These are phyloP conservation scores for Hirtodrosophila cameraria DNA, from an alignment of 2,888 invertebrate species.

Conservation along the genomic window DNA sequence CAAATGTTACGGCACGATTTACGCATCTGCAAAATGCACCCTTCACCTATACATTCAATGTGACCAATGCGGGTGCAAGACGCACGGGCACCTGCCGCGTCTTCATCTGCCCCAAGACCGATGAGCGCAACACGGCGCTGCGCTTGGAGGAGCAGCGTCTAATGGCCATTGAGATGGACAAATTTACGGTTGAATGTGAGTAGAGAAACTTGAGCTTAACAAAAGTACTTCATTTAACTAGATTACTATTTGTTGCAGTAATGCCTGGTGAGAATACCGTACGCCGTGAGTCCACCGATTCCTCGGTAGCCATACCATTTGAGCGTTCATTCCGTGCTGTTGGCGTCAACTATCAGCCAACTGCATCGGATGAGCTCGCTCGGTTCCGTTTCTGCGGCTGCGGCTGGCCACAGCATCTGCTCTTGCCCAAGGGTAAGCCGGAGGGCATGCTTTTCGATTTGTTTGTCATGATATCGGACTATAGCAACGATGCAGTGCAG, in stretches of 20 bases:
- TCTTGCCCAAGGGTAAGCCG: constrained; percentile 89
- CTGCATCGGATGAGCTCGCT: constrained; percentile 83
- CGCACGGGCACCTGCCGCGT: constrained; percentile 88
- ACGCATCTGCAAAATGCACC: constrained; percentile 91
- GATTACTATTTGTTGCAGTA: constrained; percentile 85
- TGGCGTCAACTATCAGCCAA: constrained; percentile 86
- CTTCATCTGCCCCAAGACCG: constrained; percentile 88
- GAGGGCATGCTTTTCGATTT: constrained; percentile 88
- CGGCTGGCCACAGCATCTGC: constrained; percentile 94
- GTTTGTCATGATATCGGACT: constrained; percentile 92
- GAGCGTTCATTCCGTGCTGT: constrained; percentile 91
- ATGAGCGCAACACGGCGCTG: constrained; percentile 87
- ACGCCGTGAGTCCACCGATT: constrained; percentile 87
- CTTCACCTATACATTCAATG: constrained; percentile 88
- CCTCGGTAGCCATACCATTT: constrained; percentile 92
- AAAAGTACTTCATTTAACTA: neutral
- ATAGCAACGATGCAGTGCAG: constrained; percentile 86
- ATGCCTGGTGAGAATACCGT: constrained; percentile 88
- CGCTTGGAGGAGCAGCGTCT: constrained; percentile 86
- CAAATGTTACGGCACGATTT: constrained; percentile 89
- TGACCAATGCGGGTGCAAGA: constrained; percentile 85
- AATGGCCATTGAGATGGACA: constrained; percentile 89
- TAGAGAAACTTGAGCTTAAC: too few relatives aligned
- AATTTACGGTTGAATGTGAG: constrained; percentile 87
- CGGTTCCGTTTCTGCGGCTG: constrained; percentile 93